phyloP scores from a whole-genome alignment of 2,888 invertebrate genomes.

The Hemaris fuciformis region DNA sequence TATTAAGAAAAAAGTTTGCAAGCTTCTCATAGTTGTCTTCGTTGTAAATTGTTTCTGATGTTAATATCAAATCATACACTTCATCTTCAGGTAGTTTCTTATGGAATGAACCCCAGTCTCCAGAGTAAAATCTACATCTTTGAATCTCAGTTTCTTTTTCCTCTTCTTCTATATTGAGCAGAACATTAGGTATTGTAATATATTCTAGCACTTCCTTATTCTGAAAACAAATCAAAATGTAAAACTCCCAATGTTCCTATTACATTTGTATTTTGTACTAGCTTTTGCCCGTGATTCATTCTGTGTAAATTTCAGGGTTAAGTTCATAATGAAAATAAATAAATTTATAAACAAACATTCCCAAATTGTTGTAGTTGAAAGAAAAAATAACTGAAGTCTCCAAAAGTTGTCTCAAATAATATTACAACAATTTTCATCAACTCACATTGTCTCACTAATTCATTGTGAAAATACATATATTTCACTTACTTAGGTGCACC shows the following conservation, averaged over 20 bases:
- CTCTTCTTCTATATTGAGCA: conserved; percentile 82
- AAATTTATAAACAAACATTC: too few relatives aligned
- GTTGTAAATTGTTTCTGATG: conserved; percentile 97
- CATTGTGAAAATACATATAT: too few relatives aligned
- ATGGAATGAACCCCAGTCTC: conserved; percentile 88
- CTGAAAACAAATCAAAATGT: conserved; percentile 73
- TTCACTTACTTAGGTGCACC: too few relatives aligned
- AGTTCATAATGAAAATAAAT: too few relatives aligned
- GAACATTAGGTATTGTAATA: conserved; percentile 91
- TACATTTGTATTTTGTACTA: too few relatives aligned
- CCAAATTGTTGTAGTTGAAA: too few relatives aligned
- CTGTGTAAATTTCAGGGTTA: too few relatives aligned
- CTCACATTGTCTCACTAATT: too few relatives aligned
- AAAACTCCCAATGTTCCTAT: background rate
- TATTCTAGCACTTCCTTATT: conserved; percentile 91
- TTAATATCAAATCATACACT: conserved; percentile 91
- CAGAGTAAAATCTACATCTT: conserved; percentile 83
- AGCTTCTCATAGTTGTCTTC: conserved; percentile 89
- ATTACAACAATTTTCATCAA: too few relatives aligned
- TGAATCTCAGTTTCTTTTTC: conserved; percentile 47
- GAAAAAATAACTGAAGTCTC: too few relatives aligned
- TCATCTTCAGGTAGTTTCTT: conserved; percentile 57
- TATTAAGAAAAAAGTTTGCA: conserved; percentile 83
- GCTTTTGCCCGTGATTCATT: too few relatives aligned
- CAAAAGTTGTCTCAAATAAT: too few relatives aligned